These are phyloP conservation scores for Baronia brevicornis DNA, from an alignment of 2,888 invertebrate genomes.

Conservation along the genomic window DNA sequence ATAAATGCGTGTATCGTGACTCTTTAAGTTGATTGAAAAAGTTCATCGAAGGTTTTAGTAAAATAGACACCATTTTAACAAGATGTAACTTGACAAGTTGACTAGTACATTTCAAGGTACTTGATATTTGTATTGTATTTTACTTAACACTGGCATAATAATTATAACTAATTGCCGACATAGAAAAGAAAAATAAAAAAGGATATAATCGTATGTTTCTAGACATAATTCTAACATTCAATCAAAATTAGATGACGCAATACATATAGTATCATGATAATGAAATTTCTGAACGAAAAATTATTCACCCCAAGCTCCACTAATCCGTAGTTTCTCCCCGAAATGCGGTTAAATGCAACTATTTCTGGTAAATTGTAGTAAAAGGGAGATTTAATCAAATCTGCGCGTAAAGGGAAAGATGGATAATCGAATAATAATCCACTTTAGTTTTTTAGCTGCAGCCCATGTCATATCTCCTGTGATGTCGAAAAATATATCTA, in stretches of 20 bases:
- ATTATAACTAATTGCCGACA: no score
- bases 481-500: no score
- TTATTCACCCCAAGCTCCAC: conserved; percentile 26
- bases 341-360: conserved; percentile 57
- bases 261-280: conserved; percentile 23
- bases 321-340: conserved; percentile 28
- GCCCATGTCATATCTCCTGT: conserved; percentile 7
- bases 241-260: conserved; percentile 9
- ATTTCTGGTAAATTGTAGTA: conserved; percentile 56
- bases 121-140: no score
- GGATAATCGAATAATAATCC: conserved; percentile 54
- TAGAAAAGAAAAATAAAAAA: no score
- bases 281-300: conserved; percentile 25
- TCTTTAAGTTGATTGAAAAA: no score
- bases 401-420: conserved; percentile 28
- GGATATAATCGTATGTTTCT: no score
- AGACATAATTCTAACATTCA: conserved; percentile 10
- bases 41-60: no score
- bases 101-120: no score
- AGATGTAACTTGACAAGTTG: no score
- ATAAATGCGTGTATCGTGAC: no score
- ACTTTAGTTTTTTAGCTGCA: conserved; percentile 45
- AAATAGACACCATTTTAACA: no score
- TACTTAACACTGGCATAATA: no score
- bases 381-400: conserved; percentile 64